phyloP scores from a whole-genome alignment of 2,888 invertebrate genomes.

The Cryptophagus acutangulus region DNA sequence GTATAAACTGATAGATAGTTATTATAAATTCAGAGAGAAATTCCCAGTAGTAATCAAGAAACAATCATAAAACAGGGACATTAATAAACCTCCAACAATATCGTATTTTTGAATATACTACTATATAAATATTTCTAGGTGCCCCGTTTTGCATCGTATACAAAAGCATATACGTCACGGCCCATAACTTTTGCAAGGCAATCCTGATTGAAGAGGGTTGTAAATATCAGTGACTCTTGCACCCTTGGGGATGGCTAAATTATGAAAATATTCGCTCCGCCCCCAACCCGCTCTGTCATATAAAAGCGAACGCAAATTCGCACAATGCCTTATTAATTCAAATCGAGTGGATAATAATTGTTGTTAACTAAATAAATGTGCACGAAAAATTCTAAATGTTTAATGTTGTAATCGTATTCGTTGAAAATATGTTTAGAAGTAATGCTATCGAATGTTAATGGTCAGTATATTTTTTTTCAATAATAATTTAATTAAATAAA shows the following conservation, averaged over 20 bases:
- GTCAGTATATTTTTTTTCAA: constrained; percentile 4
- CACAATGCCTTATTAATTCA: too few species aligned
- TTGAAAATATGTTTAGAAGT: constrained; percentile 12
- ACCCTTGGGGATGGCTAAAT: constrained; percentile 48
- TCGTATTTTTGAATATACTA: background rate
- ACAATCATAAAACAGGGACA: constrained; percentile 29
- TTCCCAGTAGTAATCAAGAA: constrained; percentile 27
- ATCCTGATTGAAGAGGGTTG: constrained; percentile 51
- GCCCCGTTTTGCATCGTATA: constrained; percentile 1
- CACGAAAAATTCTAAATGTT: too few species aligned
- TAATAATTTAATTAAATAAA: too few species aligned
- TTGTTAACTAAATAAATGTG: too few species aligned
- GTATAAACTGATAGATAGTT: too few species aligned
- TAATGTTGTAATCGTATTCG: too few species aligned
- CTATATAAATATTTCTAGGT: constrained; percentile 6
- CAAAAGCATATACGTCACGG: constrained; percentile 42
- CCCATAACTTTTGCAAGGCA: constrained; percentile 42
- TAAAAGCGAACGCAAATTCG: background rate
- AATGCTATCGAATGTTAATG: constrained; percentile 20
- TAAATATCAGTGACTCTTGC: constrained; percentile 67
- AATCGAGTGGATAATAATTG: too few species aligned
- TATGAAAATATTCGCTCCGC: constrained; percentile 1
- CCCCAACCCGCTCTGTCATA: background rate
- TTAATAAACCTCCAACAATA: constrained; percentile 8
- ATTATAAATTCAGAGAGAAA: constrained; percentile 8